Percentiles rank a stretch among this genome's conserved stretches.
Conservation (phyloP, 2,113 vertebrate genomes). For the Hemibates koningsi region DNA sequence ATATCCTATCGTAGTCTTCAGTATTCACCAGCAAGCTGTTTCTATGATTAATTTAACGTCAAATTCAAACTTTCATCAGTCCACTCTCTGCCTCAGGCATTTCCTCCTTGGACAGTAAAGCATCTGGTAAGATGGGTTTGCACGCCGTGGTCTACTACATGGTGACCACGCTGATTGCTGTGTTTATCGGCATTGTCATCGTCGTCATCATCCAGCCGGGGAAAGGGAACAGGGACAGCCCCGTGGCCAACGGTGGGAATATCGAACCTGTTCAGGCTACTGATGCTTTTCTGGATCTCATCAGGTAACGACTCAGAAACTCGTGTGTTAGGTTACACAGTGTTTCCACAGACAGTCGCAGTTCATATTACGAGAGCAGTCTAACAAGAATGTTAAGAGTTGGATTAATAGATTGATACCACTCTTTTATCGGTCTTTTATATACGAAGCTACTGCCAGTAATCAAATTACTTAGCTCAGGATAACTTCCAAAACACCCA, state of each 20-base stretch:
- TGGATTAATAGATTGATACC: not conserved
- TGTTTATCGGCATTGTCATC: constrained; percentile 91
- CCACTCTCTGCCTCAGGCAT: constrained; percentile 75
- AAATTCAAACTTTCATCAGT: not conserved
- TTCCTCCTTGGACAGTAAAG: constrained; percentile 90
- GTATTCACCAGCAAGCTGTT: not conserved
- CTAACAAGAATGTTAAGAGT: not conserved
- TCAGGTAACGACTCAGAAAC: constrained; percentile 73
- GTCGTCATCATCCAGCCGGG: constrained; percentile 90
- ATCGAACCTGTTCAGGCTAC: constrained; percentile 85
- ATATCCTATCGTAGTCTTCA: not conserved
- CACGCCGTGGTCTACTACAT: constrained; percentile 90
- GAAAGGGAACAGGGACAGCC: constrained; percentile 83
- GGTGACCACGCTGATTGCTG: constrained; percentile 90
- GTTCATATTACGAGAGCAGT: not conserved
- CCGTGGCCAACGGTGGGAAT: constrained; percentile 70
- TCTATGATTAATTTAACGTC: not conserved
- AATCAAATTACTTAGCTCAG: not conserved
- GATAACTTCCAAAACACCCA: not conserved
- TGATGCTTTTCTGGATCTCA: constrained; percentile 93
- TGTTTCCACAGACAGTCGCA: not conserved
- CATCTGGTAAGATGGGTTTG: constrained; percentile 89
- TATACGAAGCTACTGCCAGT: not conserved
- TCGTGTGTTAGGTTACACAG: not conserved
- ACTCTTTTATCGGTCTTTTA: not conserved